These are phyloP conservation scores for Melieria omissa DNA, from an alignment of 2,888 invertebrate genomes.

Conservation along the genomic window DNA sequence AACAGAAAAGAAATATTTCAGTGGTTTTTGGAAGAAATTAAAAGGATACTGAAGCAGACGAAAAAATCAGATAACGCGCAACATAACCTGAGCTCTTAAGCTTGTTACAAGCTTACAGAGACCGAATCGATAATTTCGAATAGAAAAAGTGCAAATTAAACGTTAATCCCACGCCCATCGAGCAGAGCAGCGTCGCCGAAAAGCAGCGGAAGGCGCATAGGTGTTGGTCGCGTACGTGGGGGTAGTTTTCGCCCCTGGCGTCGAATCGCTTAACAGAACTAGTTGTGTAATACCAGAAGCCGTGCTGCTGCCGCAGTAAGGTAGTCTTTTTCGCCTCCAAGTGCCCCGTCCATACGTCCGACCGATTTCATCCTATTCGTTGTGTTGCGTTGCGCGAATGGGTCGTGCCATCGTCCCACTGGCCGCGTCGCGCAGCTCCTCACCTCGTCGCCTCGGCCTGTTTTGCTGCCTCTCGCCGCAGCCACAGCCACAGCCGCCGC, in stretches of 20 bases:
- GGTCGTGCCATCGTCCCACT: no score
- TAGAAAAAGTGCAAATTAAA: slow-evolving; percentile 21
- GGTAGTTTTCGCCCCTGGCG: slow-evolving; percentile 46
- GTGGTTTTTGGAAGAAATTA: slow-evolving; percentile 25
- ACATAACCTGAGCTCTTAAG: not conserved
- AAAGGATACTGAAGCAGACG: slow-evolving; percentile 15
- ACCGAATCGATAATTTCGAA: slow-evolving; percentile 10
- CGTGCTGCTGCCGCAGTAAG: slow-evolving; percentile 45
- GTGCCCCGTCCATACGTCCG: not conserved
- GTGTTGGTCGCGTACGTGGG: slow-evolving; percentile 26
- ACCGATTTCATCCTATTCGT: no score
- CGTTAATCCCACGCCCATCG: no score
- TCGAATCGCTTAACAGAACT: slow-evolving; percentile 28
- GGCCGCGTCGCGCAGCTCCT: no score
- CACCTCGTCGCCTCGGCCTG: no score
- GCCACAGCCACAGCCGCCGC: no score
- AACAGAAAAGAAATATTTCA: slow-evolving; percentile 7
- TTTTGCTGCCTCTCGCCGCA: no score
- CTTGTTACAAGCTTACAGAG: no score
- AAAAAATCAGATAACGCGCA: not conserved
- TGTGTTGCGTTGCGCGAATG: no score
- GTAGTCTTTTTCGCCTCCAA: slow-evolving; percentile 39
- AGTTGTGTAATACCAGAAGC: slow-evolving; percentile 48
- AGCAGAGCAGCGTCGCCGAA: no score
- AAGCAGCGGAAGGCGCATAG: no score